Evolutionary conservation across 2,888 invertebrate genomes (phyloP), one percentile per base, ranked within the genome.

Genomic region (Harpagoxenus sublaevis): DNA sequence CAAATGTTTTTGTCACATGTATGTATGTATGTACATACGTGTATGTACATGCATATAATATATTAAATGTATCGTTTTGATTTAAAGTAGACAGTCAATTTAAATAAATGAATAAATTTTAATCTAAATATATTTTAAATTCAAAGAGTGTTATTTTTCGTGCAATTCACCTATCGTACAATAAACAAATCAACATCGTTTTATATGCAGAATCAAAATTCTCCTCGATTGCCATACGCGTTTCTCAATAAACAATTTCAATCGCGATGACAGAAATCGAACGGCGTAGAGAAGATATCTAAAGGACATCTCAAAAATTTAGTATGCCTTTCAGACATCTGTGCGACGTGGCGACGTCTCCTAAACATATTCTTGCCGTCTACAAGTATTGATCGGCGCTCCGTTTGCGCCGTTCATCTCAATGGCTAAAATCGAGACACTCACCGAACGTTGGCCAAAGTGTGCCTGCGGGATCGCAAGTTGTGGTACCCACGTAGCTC

Each of bases 401-500:
- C 42, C 15, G 10, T 57, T 10, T 10, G 8, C 51, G 31, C 12
- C 35, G 39, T 10, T 35, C 28, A 35, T 55, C 73, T 23, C 39
- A 23, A 15, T 51, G 45, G 2, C 9, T 62, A 51, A 81, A 55
- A 35, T 77, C 42, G 63, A 39, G 45, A 48, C 55, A 97, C 98
- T 98, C 95, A 98, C 98, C 98, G 98, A 95, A 98, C 98, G 96
- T 98, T 98, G 88, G 98, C 98, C 94, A 98, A 96, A 15, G 98
- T 98, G 95, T 98, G 98, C 83, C 98, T 96, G 86, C 98, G 96
- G 94, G 97, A 98, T 95, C 98, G 97, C 93, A 98, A 96, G 95
- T 98, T 98, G 95, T 98, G 98, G 95, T 98, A 98, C 95, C 97
- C 98, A 94, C 98, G 98, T 93, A 98, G 96, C 95, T 98, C 98